phyloP scores from a whole-genome alignment of 1,140 invertebrate species.

The Cepaea nemoralis region DNA sequence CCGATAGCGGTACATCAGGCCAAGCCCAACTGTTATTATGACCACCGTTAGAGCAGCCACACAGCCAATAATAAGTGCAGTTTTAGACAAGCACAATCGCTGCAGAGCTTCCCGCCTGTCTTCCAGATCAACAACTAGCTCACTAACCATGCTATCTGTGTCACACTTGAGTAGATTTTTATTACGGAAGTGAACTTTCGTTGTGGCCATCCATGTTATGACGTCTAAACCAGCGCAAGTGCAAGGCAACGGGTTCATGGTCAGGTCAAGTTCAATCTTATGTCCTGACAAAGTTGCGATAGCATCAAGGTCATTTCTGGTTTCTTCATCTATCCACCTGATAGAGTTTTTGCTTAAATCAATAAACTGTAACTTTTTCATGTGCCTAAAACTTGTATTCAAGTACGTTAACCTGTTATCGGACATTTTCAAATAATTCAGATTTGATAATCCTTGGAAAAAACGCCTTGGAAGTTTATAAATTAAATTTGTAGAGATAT shows the following conservation, averaged over 20 bases:
- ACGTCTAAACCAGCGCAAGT: not conserved
- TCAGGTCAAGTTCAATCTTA: not conserved
- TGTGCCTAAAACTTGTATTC: not conserved
- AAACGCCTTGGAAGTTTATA: not conserved
- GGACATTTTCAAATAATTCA: not conserved
- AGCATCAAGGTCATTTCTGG: conserved; percentile 1
- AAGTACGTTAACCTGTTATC: not conserved
- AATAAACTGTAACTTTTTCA: conserved; percentile 3
- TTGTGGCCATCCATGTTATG: conserved; percentile 6
- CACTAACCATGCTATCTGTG: not conserved
- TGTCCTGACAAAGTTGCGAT: not conserved
- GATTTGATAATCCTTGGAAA: not conserved
- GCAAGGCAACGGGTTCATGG: not conserved
- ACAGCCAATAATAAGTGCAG: not conserved
- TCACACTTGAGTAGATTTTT: not conserved
- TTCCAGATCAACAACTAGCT: not conserved
- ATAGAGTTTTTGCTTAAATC: conserved; percentile 24
- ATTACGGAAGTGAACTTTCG: not conserved
- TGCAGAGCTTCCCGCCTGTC: not conserved
- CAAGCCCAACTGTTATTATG: not conserved
- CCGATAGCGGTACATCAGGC: not conserved
- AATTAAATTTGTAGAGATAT: conserved; percentile 13
- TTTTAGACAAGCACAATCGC: not conserved
- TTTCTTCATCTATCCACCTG: not conserved
- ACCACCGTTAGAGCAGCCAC: not conserved